Percentiles rank a stretch among this genome's conserved stretches.
These are phyloP conservation scores for Mycetomoellerius zeteki DNA, from an alignment of 1,140 invertebrate genomes.

Conservation along the genomic window DNA sequence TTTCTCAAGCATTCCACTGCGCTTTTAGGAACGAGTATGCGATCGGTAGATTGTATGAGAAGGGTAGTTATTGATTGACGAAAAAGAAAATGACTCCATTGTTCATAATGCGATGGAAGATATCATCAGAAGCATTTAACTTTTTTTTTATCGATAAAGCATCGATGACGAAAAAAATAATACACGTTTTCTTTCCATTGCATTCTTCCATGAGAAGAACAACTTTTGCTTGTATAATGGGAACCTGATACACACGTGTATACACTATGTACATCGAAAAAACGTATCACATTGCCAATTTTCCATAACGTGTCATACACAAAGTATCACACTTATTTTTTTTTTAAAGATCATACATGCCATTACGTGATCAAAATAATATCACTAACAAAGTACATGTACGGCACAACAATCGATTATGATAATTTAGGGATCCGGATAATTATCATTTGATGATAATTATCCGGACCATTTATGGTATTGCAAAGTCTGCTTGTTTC, in stretches of 20 bases:
- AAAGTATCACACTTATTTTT: neutral
- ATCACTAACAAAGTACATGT: neutral
- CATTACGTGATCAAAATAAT: neutral
- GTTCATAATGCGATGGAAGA: neutral
- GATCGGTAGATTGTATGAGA: constrained; percentile 10
- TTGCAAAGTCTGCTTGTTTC: constrained; percentile 1
- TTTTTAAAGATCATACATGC: neutral
- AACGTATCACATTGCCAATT: constrained; percentile 22
- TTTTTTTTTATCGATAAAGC: constrained; percentile 20
- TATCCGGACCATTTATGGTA: constrained; percentile 20
- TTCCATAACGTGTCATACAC: neutral
- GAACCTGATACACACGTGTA: constrained; percentile 21
- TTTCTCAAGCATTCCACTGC: constrained; percentile 53
- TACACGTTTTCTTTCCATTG: constrained; percentile 13
- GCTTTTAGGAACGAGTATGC: constrained; percentile 3
- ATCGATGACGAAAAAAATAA: neutral
- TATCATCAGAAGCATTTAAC: constrained; percentile 35
- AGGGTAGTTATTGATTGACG: constrained; percentile 16
- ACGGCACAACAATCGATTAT: constrained; percentile 33
- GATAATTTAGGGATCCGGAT: no score
- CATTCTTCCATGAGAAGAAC: neutral
- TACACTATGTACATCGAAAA: constrained; percentile 24
- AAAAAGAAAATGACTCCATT: neutral
- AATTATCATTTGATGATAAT: neutral
- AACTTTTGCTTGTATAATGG: constrained; percentile 4